Evolutionary conservation across 2,888 invertebrate species (phyloP).

Genomic region (Notodonta dromedarius): DNA sequence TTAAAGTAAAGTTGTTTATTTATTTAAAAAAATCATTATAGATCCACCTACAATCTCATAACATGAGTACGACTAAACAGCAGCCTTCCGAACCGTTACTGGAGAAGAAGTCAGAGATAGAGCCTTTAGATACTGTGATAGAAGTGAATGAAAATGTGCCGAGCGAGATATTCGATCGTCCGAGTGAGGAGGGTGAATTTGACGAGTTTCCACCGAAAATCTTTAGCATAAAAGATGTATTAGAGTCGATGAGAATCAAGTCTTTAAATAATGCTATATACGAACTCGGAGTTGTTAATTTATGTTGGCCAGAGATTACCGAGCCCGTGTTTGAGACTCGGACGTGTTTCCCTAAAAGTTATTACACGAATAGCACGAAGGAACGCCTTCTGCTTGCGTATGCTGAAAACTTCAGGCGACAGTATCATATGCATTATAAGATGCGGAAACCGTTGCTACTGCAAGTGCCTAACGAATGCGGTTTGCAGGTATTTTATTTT

Average conservation of each 20-base stretch:
- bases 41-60: constrained; percentile 6
- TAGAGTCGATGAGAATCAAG: constrained; percentile 74
- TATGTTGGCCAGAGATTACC: constrained; percentile 86
- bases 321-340: constrained; percentile 84
- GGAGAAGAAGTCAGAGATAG: constrained; percentile 55
- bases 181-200: constrained; percentile 56
- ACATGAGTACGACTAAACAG: constrained; percentile 43
- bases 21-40: neutral
- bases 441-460: constrained; percentile 87
- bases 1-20: neutral
- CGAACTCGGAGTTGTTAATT: constrained; percentile 85
- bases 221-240: constrained; percentile 60
- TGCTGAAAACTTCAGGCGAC: constrained; percentile 91
- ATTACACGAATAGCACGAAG: constrained; percentile 87
- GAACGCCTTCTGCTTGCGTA: constrained; percentile 89
- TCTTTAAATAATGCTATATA: constrained; percentile 85
- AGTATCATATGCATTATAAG: constrained; percentile 83
- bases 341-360: constrained; percentile 86
- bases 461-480: constrained; percentile 90
- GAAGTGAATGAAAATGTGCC: constrained; percentile 71
- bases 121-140: constrained; percentile 63
- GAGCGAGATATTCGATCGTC: constrained; percentile 61
- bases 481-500: constrained; percentile 85
- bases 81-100: constrained; percentile 40
- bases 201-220: constrained; percentile 69